phyloP scores from a whole-genome alignment of 1,140 invertebrate genomes.

The Chelonus insularis region DNA sequence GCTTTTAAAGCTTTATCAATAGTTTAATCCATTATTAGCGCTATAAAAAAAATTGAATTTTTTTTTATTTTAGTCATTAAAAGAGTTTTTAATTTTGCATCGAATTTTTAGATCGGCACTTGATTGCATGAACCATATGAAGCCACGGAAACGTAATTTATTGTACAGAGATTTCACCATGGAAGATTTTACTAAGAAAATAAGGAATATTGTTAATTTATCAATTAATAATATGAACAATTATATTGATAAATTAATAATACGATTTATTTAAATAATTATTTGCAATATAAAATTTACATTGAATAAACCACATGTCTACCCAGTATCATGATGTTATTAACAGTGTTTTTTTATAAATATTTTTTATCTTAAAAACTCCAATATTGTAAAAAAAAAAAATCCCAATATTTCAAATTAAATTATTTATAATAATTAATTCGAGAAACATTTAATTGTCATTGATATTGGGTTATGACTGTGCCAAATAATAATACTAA shows the following conservation, averaged over 20 bases:
- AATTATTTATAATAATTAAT: conserved; percentile 14
- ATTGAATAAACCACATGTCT: conserved; percentile 7
- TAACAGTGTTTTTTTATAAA: too few relatives aligned
- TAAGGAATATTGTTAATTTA: conserved; percentile 20
- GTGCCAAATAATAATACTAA: conserved; percentile 43
- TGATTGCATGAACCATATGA: conserved; percentile 29
- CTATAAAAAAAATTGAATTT: too few relatives aligned
- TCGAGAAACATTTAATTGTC: conserved; percentile 29
- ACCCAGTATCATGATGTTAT: conserved; percentile 8
- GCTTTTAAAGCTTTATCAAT: too few relatives aligned
- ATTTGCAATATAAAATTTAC: background rate
- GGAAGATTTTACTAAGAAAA: conserved; percentile 11
- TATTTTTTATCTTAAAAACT: too few relatives aligned
- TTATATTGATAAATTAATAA: conserved; percentile 14
- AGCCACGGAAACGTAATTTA: conserved; percentile 38
- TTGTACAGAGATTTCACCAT: conserved; percentile 31
- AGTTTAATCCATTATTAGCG: too few relatives aligned
- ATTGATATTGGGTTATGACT: conserved; percentile 38
- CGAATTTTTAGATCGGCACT: conserved; percentile 26
- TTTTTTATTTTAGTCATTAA: conserved; percentile 8
- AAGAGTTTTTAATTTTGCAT: conserved; percentile 10
- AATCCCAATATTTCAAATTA: too few relatives aligned
- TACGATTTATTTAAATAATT: background rate
- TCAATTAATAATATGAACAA: conserved; percentile 15
- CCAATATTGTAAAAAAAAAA: too few relatives aligned